Evolutionary conservation across 92 coral and sea anemone genomes (phyloP).

Genomic region (Micromussa lordhowensis): DNA sequence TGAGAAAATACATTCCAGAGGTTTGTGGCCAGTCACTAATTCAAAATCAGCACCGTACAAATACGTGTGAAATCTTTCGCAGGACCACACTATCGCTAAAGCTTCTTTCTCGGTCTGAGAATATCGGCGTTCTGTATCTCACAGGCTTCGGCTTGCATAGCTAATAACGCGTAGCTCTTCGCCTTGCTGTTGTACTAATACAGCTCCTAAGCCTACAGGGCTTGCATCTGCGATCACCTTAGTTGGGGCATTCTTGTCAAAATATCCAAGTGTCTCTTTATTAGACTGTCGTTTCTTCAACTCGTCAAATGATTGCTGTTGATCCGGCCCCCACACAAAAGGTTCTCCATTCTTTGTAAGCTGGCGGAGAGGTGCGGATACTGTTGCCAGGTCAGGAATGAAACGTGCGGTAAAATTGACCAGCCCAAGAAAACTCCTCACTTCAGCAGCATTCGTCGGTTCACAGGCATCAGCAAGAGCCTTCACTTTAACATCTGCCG

Average conservation of each 20-base stretch:
- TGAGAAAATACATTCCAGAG: slow-evolving; percentile 15
- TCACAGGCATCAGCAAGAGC: slow-evolving; percentile 10
- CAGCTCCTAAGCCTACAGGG: slow-evolving; percentile 64
- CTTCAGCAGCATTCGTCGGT: slow-evolving; percentile 51
- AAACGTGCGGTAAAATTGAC: slow-evolving; percentile 63
- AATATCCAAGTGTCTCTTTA: slow-evolving; percentile 57
- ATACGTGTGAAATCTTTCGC: too few species aligned
- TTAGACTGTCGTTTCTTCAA: slow-evolving; percentile 57
- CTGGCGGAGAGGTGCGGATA: slow-evolving; percentile 54
- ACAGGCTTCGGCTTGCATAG: too few species aligned
- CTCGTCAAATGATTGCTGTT: slow-evolving; percentile 49
- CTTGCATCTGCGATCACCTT: slow-evolving; percentile 72
- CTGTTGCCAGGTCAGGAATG: slow-evolving; percentile 56
- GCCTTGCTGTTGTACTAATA: too few species aligned
- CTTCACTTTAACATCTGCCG: slow-evolving; percentile 10
- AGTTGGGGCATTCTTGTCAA: slow-evolving; percentile 51
- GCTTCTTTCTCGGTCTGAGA: too few species aligned
- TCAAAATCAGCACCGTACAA: neutral
- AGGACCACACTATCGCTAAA: too few species aligned
- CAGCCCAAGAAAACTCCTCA: slow-evolving; percentile 69
- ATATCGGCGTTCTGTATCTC: too few species aligned
- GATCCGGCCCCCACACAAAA: slow-evolving; percentile 52
- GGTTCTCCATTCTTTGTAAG: slow-evolving; percentile 52
- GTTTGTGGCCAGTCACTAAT: slow-evolving; percentile 27
- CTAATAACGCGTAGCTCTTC: too few species aligned